Base-by-base conservation (phyloP, 1,140 invertebrate genomes). In the Philopotamus ludificatus region DNA sequence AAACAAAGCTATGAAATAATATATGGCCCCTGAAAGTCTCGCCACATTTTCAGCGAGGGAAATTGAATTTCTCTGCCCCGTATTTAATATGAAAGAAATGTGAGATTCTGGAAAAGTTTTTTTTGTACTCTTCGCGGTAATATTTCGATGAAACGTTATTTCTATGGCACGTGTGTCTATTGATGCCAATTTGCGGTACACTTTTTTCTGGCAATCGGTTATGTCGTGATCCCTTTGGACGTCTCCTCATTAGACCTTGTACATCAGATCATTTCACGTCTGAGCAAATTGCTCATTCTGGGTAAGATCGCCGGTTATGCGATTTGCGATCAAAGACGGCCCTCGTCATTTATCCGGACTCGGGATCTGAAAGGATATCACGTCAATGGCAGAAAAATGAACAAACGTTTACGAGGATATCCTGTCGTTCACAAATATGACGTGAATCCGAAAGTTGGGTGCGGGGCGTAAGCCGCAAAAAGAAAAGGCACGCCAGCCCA, bases 341-440 rank as follows among this genome's bases (percentile, higher is more conserved):
- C 57, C 22, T 60, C 39, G 57, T 60, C 57, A 60, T 41, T 60
- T 60, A 28, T 47, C 21, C 28, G 21, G 42, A 60, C 44, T 21
- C 26, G 44, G n/a, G 42, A 57, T 57, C 34, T 66, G 54, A 67
- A 63, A 67, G 55, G 44, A 54, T 45, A 58, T 62, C 44, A 59
- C 65, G 51, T 55, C 54, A 63, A 63, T 59, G 23, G 66, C 54
- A 60, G 60, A 63, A 68, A 61, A 64, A 51, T 49, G 63, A 60
- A 61, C 61, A 64, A 65, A 60, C 57, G 63, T 62, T 65, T 49
- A 42, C 51, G 39, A 57, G 50, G 50, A 63, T 55, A 45, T 47
- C 53, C 61, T 34, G 49, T 68, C 58, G 55, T 65, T 68, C 66
- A 61, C 55, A 61, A 64, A 57, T 59, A 60, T 53, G 54, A 63